Evolutionary conservation across 37 sponge, comb jelly and placozoan genomes (phyloP), one percentile per base, ranked within the genome.

Genomic region (Eunapius fragilis): DNA sequence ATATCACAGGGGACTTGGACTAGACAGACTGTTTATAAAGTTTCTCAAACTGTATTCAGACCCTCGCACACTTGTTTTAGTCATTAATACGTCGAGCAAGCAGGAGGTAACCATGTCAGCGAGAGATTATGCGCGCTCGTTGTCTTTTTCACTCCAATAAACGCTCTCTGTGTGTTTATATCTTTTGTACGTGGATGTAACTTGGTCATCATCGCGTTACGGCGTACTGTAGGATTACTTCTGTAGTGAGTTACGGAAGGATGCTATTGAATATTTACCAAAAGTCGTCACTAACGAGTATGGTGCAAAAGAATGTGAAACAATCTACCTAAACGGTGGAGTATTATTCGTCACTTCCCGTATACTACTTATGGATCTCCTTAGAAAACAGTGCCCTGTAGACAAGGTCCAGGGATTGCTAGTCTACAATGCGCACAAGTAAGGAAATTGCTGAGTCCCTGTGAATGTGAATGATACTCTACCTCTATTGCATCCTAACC

Each of bases 291-390:
- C 92, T 38, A 95, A 95, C 76, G 97, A 97, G 48, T 79, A 71
- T 68, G 37, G 83, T 70, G 89, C 87, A 12, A 96, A 96, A 47
- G 97, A 94, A 79, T 86, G 99, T 67, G 94, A 92, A 80, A 70
- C 78, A 19, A 73, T 95, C 22, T 98, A 98, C 83, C 73, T 97
- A 77, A 35, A 86, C 37, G 99, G 99, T 3, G 99, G 99, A 17
- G 97, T 97, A 47, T 74, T 97, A 81, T 98, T 97, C 78, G 83
- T 98, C n/a, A 95, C 99, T 17, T 94, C 94, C 24, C 90, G 96
- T 1, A 98, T 98, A 33, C 80, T 98, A 26, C 96, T 98, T 28
- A 92, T 98, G 67, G 99, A 98, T 83, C 47, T 98, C 68, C 86
- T 98, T 35, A 78, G 79, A 50, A 76, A 70, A 67, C 81, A 85